Evolutionary conservation across 2,113 vertebrate species (phyloP).

Genomic region (Stictonetta naevosa): DNA sequence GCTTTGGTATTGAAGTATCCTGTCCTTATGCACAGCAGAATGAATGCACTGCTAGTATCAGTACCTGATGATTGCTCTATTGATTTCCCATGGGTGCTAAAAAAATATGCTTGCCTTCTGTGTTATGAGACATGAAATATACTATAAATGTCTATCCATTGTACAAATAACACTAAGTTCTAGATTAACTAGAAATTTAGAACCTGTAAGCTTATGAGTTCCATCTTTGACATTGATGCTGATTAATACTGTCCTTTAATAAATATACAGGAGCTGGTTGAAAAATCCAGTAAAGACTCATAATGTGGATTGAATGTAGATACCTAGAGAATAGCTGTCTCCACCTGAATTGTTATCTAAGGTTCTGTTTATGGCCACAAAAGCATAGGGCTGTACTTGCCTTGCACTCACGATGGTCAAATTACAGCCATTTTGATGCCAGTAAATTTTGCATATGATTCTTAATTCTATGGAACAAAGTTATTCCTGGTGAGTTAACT

Average conservation of each 20-base stretch:
- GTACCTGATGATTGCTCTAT: accelerated
- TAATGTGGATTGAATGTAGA: not conserved
- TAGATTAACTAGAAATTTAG: not conserved
- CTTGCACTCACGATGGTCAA: not conserved
- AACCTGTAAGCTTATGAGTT: accelerated
- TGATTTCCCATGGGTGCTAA: not conserved
- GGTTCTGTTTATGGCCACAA: not conserved
- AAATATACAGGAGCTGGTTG: not conserved
- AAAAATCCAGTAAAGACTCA: not conserved
- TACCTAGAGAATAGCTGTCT: not conserved
- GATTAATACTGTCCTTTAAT: not conserved
- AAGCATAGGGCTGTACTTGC: not conserved
- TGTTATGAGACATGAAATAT: not conserved
- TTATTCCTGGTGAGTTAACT: not conserved
- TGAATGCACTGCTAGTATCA: not conserved
- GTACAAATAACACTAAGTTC: not conserved
- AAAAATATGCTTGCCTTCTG: not conserved
- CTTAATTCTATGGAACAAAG: not conserved
- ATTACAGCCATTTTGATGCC: not conserved
- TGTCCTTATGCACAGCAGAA: accelerated
- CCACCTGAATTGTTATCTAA: not conserved
- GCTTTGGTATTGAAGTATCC: not conserved
- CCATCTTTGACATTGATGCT: not conserved
- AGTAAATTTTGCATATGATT: not conserved
- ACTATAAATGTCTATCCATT: not conserved